These are phyloP conservation scores for Charadrius vociferus DNA, from an alignment of 2,113 vertebrate species.

Conservation along the genomic window DNA sequence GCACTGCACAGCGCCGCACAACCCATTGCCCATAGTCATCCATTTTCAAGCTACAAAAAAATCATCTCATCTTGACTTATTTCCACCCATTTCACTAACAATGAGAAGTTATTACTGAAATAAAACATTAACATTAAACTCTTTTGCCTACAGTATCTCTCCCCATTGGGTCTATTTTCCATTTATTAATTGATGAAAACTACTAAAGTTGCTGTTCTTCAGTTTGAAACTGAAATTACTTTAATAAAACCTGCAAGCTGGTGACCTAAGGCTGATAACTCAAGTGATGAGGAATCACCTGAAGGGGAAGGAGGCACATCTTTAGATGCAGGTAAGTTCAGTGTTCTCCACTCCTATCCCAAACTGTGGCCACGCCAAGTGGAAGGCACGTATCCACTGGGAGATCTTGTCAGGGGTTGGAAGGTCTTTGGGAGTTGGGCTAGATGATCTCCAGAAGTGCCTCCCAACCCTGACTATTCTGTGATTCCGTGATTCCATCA, in stretches of 20 bases:
- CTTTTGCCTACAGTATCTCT: not conserved
- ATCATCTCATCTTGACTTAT: not conserved
- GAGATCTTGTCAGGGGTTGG: not conserved
- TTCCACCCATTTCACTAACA: not conserved
- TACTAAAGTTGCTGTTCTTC: not conserved
- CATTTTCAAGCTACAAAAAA: not conserved
- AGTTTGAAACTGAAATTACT: not conserved
- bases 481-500: too few relatives aligned
- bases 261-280: not conserved
- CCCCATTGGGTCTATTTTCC: not conserved
- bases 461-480: too few relatives aligned
- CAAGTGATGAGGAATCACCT: not conserved
- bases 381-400: fast-evolving
- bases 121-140: not conserved
- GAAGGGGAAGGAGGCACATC: not conserved
- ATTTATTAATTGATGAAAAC: not conserved
- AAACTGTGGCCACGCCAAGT: fast-evolving
- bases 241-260: not conserved
- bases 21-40: not conserved
- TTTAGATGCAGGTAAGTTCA: not conserved
- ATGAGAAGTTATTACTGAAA: not conserved
- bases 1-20: not conserved
- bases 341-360: not conserved
- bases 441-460: too few relatives aligned
- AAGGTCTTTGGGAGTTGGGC: too few relatives aligned